These are phyloP conservation scores for Spongilla lacustris DNA, from an alignment of 37 sponge, comb jelly and placozoan genomes.

Conservation along the genomic window DNA sequence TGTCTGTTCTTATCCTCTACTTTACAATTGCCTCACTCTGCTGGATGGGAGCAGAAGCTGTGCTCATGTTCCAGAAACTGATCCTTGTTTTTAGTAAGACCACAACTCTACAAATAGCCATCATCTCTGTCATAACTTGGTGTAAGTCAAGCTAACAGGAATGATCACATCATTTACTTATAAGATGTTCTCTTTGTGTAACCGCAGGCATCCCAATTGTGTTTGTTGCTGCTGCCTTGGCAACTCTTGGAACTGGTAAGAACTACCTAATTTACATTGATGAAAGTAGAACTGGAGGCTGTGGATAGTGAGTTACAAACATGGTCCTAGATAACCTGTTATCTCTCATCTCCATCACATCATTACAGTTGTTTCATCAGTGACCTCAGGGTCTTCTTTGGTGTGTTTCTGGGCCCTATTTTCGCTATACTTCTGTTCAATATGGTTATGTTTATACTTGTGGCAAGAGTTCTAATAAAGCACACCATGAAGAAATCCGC, in stretches of 20 bases:
- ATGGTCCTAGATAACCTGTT: background rate
- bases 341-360: background rate
- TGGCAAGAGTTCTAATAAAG: constrained; percentile 28
- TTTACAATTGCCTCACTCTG: constrained; percentile 43
- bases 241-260: constrained; percentile 26
- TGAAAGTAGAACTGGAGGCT: background rate
- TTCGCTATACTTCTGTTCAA: constrained; percentile 45
- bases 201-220: constrained; percentile 7
- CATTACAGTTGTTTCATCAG: constrained; percentile 54
- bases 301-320: constrained; percentile 31
- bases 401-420: constrained; percentile 48
- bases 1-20: constrained; percentile 49
- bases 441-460: constrained; percentile 27
- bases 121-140: constrained; percentile 56
- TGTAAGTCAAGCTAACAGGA: constrained; percentile 22
- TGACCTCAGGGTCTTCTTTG: constrained; percentile 24
- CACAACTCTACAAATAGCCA: constrained; percentile 1
- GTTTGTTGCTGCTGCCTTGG: constrained; percentile 28
- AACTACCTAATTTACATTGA: constrained; percentile 27
- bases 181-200: background rate
- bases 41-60: constrained; percentile 72
- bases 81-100: constrained; percentile 53
- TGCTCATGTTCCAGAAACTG: constrained; percentile 52
- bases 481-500: constrained; percentile 16
- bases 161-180: background rate